Conservation (phyloP, 2,797 vertebrate genomes). For the Lepilemur septentrionalis region DNA sequence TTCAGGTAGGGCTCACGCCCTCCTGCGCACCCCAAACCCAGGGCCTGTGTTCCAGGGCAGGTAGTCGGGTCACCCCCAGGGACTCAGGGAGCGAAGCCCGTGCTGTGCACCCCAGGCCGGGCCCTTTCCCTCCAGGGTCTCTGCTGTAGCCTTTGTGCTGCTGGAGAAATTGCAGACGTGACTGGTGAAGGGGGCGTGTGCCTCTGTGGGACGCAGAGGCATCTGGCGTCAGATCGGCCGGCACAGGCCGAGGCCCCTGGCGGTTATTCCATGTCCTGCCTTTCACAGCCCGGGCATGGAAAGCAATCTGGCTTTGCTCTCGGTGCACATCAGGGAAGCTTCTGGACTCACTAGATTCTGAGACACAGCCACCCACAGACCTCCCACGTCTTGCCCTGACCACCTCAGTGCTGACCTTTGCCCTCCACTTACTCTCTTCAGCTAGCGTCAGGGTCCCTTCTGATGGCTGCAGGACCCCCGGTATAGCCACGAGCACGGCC, state of each 20-base stretch:
- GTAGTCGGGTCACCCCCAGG: fast-evolving
- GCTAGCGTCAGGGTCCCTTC: no score
- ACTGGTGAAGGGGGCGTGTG: fast-evolving
- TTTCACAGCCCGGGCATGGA: fast-evolving
- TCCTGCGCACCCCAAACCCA: background rate
- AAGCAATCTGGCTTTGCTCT: background rate
- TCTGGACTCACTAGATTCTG: background rate
- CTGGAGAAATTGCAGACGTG: background rate
- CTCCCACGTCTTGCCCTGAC: background rate
- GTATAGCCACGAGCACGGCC: no score
- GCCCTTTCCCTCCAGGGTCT: background rate
- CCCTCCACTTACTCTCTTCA: background rate
- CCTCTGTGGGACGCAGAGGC: background rate
- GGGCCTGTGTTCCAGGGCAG: background rate
- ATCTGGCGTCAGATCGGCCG: fast-evolving
- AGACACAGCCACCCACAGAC: background rate
- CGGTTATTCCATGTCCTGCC: fast-evolving
- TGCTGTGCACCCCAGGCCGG: background rate
- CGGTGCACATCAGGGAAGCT: fast-evolving
- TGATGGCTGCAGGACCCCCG: background rate
- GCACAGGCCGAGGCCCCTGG: background rate
- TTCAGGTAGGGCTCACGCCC: background rate
- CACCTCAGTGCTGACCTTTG: background rate
- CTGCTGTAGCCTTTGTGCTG: fast-evolving
- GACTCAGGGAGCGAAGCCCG: background rate